Percentiles rank a stretch among this genome's conserved stretches.
Evolutionary conservation across 2,113 vertebrate species (phyloP).

Genomic region (Xyliphius kryptos): DNA sequence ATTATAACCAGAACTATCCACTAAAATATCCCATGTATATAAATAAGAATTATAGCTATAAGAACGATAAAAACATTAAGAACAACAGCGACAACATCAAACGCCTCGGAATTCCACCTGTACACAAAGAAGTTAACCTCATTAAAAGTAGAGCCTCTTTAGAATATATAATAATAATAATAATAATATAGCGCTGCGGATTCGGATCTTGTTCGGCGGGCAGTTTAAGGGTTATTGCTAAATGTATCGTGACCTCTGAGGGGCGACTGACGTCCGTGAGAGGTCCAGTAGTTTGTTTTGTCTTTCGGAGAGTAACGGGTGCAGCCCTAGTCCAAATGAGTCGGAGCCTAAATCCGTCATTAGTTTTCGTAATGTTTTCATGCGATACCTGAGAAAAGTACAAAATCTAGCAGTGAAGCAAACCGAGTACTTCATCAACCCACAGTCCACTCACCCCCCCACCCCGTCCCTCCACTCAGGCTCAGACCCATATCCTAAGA

Average conservation of each 20-base stretch:
- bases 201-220: conserved; percentile 22
- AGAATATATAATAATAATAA: conserved; percentile 17
- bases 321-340: background rate
- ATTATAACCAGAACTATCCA: conserved; percentile 63
- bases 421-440: conserved; percentile 23
- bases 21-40: conserved; percentile 73
- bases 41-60: conserved; percentile 66
- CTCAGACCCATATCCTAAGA: conserved; percentile 24
- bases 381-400: conserved; percentile 43
- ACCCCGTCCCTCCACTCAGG: conserved; percentile 25
- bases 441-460: background rate
- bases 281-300: conserved; percentile 32
- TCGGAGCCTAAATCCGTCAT: background rate
- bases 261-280: conserved; percentile 2
- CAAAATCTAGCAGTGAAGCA: conserved; percentile 35
- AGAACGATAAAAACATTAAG: conserved; percentile 42
- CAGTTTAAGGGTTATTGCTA: conserved; percentile 39
- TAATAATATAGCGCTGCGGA: background rate
- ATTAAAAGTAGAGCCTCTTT: conserved; percentile 16
- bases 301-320: conserved; percentile 15
- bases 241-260: conserved; percentile 8
- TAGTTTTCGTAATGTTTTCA: conserved; percentile 31
- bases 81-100: conserved; percentile 43
- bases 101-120: conserved; percentile 52
- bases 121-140: conserved; percentile 44